Conservation (phyloP, 2,888 invertebrate genomes). For the Nemotelus nigrinus region DNA sequence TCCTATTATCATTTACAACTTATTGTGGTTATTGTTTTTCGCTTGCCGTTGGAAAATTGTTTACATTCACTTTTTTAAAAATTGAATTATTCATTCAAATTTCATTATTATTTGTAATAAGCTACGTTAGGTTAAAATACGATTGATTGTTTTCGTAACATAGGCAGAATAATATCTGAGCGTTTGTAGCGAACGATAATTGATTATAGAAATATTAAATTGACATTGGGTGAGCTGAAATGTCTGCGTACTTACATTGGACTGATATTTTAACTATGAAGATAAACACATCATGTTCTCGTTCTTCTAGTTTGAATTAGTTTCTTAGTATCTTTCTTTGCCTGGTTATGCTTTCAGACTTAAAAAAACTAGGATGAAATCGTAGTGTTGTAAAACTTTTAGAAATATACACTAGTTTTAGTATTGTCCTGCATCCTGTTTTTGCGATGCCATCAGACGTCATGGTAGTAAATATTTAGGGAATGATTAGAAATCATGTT, state of each 20-base stretch:
- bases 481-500: too few species aligned
- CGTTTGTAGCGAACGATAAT: too few species aligned
- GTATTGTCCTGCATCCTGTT: background rate
- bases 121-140: background rate
- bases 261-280: conserved; percentile 11
- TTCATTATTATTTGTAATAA: too few species aligned
- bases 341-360: conserved; percentile 45
- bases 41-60: too few species aligned
- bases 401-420: background rate
- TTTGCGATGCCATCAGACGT: background rate
- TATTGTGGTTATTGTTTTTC: too few species aligned
- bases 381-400: background rate
- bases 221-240: background rate
- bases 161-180: too few species aligned
- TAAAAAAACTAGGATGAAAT: background rate
- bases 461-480: background rate
- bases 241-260: background rate
- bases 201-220: too few species aligned
- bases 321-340: conserved; percentile 37
- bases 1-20: too few species aligned
- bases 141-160: conserved; percentile 20
- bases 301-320: conserved; percentile 27
- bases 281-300: background rate
- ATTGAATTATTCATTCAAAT: too few species aligned
- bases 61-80: too few species aligned